Base-by-base conservation (phyloP, 2,797 vertebrate genomes). In the Cheirogaleus major region DNA sequence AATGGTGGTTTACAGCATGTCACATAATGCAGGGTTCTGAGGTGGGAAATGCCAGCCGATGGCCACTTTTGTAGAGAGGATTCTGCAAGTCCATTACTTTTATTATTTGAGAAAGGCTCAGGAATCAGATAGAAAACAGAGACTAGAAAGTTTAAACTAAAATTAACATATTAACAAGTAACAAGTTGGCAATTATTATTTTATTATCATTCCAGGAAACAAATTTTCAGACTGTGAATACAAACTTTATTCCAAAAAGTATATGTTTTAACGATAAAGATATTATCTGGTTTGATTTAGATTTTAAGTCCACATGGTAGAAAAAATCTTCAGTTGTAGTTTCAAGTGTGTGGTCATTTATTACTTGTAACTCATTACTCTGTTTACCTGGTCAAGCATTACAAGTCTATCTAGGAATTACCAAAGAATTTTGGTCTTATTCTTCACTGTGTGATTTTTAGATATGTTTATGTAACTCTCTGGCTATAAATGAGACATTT, bases 21-120 rank as follows among this genome's bases (percentile, higher is more conserved):
- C 98, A 98, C 95, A 98, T 92, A 97, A 96, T 95, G 67, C 97
- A 97, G 97, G 98, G 78, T 85, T 97, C 95, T 89, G 89, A 98
- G 97, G 91, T 98, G 95, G 96, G 95, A 98, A 98, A 98, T 83
- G 96, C 83, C 94, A 95, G 97, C 87, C 96, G 72, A 1, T 87
- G 91, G 70, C 98, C 87, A 92, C 91, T 98, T 98, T 92, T 80
- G 92, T 89, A 95, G 92, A 97, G 91, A 98, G 97, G 76, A 97
- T 97, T 96, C 96, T 92, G 89, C 97, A 85, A 43, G 23, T 98
- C 96, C 67, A 43, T 96, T 96, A 89, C 70, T 91, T 81, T 85
- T 70, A 70, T 79, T 91, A 41, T 35, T 57, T 79, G 61, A 82
- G 27, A 89, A 8, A 57, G 25, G 20, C 20, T 84, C 69, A 75